phyloP scores from a whole-genome alignment of 2,113 vertebrate species.

The Todiramphus saurophagus region DNA sequence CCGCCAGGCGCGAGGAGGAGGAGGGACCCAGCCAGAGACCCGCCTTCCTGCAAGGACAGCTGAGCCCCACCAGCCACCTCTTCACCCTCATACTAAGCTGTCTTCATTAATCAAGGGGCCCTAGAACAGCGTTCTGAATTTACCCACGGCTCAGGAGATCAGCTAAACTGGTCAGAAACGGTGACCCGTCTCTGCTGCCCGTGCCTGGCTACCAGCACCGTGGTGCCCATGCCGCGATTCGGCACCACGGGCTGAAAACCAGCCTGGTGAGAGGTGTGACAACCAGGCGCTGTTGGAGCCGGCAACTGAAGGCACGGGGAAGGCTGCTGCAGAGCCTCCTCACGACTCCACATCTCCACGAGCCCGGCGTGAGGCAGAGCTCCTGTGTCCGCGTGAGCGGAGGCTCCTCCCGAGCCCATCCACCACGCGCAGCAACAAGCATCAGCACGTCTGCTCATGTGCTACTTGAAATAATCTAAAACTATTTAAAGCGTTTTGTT shows the following conservation, averaged over 20 bases:
- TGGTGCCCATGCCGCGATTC: accelerated
- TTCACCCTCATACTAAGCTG: accelerated
- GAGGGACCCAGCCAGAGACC: neutral
- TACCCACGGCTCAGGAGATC: too few relatives aligned
- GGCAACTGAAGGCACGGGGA: neutral
- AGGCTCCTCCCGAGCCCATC: neutral
- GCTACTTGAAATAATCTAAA: neutral
- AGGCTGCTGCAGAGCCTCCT: neutral
- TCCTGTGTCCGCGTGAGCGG: neutral
- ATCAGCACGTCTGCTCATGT: neutral
- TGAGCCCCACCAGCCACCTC: neutral
- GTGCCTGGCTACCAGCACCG: accelerated
- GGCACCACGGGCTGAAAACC: accelerated
- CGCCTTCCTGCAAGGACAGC: neutral
- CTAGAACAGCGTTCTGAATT: neutral
- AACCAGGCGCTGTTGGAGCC: accelerated
- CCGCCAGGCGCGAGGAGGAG: neutral
- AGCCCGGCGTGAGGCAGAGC: neutral
- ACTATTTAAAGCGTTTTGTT: constrained; percentile 27
- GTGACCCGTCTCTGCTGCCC: neutral
- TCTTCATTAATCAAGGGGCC: neutral
- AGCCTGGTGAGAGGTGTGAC: neutral
- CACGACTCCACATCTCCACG: neutral
- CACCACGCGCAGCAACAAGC: accelerated
- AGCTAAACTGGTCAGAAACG: accelerated